phyloP scores from a whole-genome alignment of 2,888 invertebrate genomes.

The Sylvicola cinctus region DNA sequence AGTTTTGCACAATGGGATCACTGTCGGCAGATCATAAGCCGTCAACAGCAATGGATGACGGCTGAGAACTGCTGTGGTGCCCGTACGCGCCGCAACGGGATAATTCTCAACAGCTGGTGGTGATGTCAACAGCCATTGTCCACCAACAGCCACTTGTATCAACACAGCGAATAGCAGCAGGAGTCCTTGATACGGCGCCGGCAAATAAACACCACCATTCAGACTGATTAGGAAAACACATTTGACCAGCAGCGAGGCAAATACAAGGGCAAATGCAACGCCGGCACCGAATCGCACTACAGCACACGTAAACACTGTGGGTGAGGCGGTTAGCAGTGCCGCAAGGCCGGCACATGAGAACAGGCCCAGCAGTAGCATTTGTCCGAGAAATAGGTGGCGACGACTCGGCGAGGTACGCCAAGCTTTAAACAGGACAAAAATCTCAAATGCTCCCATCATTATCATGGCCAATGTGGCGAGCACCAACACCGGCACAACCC shows the following conservation, averaged over 20 bases:
- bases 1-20: conserved; percentile 36
- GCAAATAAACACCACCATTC: conserved; percentile 77
- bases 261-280: conserved; percentile 65
- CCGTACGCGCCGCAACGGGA: conserved; percentile 18
- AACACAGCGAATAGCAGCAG: conserved; percentile 77
- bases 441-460: conserved; percentile 70
- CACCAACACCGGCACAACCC: conserved; percentile 79
- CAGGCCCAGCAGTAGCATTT: conserved; percentile 65
- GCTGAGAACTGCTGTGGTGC: conserved; percentile 19
- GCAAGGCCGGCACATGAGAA: conserved; percentile 65
- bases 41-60: conserved; percentile 22
- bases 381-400: conserved; percentile 69
- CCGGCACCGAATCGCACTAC: conserved; percentile 66
- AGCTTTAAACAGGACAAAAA: conserved; percentile 71
- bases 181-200: conserved; percentile 79
- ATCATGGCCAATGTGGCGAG: conserved; percentile 68
- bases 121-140: conserved; percentile 65
- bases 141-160: conserved; percentile 70
- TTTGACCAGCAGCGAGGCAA: conserved; percentile 80
- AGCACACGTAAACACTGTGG: conserved; percentile 61
- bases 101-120: conserved; percentile 40
- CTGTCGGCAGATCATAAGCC: conserved; percentile 19
- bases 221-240: conserved; percentile 83
- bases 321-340: conserved; percentile 55
- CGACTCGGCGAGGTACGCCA: conserved; percentile 65